Evolutionary conservation across 37 sponge, comb jelly and placozoan genomes (phyloP), one percentile per base, ranked within the genome.

Genomic region (Cliona cf. orientalis): DNA sequence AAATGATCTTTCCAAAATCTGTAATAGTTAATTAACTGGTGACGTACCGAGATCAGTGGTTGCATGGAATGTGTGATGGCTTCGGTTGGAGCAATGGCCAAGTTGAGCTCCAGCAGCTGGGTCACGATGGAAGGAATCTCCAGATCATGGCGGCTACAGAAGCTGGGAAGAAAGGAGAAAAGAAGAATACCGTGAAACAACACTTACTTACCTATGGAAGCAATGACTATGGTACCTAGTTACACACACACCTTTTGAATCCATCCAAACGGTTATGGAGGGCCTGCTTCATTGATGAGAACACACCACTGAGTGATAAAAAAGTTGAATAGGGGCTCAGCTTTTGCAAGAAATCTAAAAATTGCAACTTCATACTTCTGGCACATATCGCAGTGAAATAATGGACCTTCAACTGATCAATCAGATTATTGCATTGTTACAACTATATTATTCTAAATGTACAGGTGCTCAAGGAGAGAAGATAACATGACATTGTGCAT

Each of bases 41-140:
- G 59, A 72, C 86, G 64, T 45, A 86, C 86, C 46, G 79, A 40
- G 1, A 63, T 46, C n/a, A 86, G n/a, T 71, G 80, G 86, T 65
- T 86, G 79, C 32, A 86, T 55, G 57, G 55, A 42, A 0, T 71
- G 40, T 12, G 64, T 42, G 9, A 86, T 64, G 0, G 63, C 32
- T 11, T 79, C 80, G 65, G 59, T 71, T 43, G 86, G 64, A 17
- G 79, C 46, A n/a, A 65, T 55, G 7, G 34, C 64, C 21, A 71
- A 37, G 72, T 86, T 76, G 40, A 57, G 29, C 17, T 72, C 86
- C 1, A 66, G 2, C 40, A 72, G 31, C 14, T 56, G 66, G 22
- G 31, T 17, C 12, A 67, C 34, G 1, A 45, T 37, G 19, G 66
- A 17, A 26, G 86, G 86, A n/a, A 79, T 40, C 34, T 63, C 26